Conservation (phyloP, 1,140 invertebrate genomes). For the Drosophila repletoides region DNA sequence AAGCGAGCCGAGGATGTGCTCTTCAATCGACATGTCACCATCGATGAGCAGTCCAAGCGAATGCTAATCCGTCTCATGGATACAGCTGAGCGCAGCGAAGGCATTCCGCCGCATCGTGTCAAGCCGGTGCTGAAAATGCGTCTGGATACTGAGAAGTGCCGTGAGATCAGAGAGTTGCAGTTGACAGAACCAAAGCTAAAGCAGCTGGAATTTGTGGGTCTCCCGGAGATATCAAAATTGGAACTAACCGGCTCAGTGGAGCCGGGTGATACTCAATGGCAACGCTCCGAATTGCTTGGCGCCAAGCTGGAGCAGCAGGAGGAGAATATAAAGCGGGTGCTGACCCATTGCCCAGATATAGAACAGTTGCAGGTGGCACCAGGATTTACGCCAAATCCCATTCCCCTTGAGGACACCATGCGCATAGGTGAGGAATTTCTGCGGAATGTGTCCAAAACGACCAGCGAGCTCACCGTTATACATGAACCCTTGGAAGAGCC, state of each 20-base stretch:
- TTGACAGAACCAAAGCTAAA: conserved; percentile 27
- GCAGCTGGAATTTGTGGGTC: conserved; percentile 43
- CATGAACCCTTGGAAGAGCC: too few species aligned
- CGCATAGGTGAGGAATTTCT: background rate
- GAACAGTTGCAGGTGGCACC: conserved; percentile 42
- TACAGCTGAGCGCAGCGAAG: conserved; percentile 41
- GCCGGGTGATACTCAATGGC: conserved; percentile 21
- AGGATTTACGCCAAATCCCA: background rate
- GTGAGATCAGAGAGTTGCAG: conserved; percentile 36
- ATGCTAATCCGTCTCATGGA: conserved; percentile 58
- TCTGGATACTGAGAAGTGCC: conserved; percentile 10
- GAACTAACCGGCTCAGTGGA: conserved; percentile 23
- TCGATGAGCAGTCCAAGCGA: conserved; percentile 53
- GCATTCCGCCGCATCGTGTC: background rate
- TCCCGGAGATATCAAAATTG: conserved; percentile 40
- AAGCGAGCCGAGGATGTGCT: conserved; percentile 57
- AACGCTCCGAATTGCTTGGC: conserved; percentile 35
- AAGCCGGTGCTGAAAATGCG: conserved; percentile 23
- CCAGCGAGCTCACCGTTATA: too few species aligned
- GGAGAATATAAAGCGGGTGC: conserved; percentile 31
- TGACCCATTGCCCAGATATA: conserved; percentile 52
- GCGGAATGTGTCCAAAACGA: background rate
- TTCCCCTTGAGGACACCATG: background rate
- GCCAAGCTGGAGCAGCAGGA: conserved; percentile 19
- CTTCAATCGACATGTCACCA: conserved; percentile 61